Evolutionary conservation across 2,888 invertebrate genomes (phyloP), one percentile per base, ranked within the genome.

Genomic region (Barypeithes pellucidus): DNA sequence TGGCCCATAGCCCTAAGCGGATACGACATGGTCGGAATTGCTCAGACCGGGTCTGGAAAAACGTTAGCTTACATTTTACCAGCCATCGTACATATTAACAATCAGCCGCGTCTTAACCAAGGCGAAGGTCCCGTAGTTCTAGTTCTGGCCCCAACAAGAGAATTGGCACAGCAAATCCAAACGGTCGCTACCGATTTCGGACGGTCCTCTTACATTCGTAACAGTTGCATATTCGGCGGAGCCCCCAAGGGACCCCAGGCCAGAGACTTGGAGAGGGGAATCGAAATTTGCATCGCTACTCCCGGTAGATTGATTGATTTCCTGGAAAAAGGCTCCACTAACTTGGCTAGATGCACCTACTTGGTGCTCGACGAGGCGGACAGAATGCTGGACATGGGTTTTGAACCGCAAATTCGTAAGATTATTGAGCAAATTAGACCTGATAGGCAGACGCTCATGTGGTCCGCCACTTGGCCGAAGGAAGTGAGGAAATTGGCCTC

Each of bases 391-490:
- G 97, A 98, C 87, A 98, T 98, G 98, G 98, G 98, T 76, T 98
- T 98, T 85, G 97, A 98, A 85, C 97, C 97, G 1, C 97, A 98
- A 86, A 97, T 98, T 79, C 90, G 97, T 68, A 96, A 96, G 86
- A 96, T 98, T 80, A 91, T 97, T 79, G 95, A 95, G 83, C 97
- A 97, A 86, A 96, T 97, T 80, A 89, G 97, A 78, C 97, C 97
- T 14, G 97, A 98, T 84, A 89, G 98, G 81, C 98, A 99, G 86
- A 97, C 96, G 11, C 89, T 98, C 45, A 99, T 99, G 98, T 99
- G 97, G 96, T 97, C 97, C 77, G 98, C 98, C 0, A 99, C 98
- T 14, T 99, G 98, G 98, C 98, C 98, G 0, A 97, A 96, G 82
- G 98, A 98, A 88, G 98, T 98, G 1, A 90, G 94, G 77, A 92